Conservation (phyloP, 2,113 vertebrate genomes). For the Eira barbara region DNA sequence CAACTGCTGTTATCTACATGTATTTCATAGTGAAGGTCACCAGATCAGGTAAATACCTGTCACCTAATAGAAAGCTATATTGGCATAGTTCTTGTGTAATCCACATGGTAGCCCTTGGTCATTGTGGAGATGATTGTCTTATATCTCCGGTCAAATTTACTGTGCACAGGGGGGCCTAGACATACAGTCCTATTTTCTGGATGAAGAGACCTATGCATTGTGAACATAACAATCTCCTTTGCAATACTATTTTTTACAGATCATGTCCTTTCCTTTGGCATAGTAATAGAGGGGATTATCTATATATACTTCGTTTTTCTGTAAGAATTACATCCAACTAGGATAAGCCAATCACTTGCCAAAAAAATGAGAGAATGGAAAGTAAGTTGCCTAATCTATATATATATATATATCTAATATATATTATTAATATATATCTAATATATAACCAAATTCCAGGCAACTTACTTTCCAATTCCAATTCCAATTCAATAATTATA, state of each 20-base stretch:
- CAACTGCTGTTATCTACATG: background rate
- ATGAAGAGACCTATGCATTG: background rate
- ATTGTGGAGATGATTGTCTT: background rate
- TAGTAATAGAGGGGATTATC: background rate
- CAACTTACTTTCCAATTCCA: no score
- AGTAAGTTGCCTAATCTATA: background rate
- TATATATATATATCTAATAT: no score
- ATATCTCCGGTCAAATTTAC: background rate
- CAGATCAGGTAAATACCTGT: background rate
- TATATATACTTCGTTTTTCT: background rate
- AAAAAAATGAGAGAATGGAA: background rate
- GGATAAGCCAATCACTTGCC: background rate
- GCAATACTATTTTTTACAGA: background rate
- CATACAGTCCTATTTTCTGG: background rate
- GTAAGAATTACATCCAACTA: background rate
- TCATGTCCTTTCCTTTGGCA: background rate
- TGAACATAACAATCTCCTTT: background rate
- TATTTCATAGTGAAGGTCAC: background rate
- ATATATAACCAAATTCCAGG: no score
- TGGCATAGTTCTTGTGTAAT: background rate
- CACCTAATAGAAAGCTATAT: background rate
- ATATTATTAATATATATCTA: no score
- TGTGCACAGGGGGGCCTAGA: background rate
- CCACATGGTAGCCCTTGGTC: rapidly evolving
- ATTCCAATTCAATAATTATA: no score